Percentiles rank a stretch among this genome's conserved stretches.
phyloP scores from a whole-genome alignment of 2,797 vertebrate genomes.

The Sebastes variabilis region DNA sequence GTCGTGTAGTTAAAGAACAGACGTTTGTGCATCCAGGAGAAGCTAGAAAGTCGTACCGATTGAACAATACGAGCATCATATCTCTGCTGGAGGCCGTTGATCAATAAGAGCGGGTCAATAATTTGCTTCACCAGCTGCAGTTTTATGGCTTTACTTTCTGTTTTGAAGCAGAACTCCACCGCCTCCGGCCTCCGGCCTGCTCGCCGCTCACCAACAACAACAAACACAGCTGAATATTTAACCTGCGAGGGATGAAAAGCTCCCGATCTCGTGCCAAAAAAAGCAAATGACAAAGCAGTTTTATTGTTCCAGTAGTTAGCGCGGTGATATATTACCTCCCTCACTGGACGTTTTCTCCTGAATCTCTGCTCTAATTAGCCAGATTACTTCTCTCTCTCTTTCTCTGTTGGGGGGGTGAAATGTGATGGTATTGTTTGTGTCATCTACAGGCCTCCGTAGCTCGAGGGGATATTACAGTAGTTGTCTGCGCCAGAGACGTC shows the following conservation, averaged over 20 bases:
- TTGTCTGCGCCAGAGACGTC: constrained; percentile 18
- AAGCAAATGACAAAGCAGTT: constrained; percentile 67
- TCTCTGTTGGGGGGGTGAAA: constrained; percentile 13
- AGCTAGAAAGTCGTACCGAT: background rate
- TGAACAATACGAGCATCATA: background rate
- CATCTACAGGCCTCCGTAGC: constrained; percentile 50
- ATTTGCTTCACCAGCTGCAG: constrained; percentile 38
- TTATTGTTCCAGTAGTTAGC: constrained; percentile 63
- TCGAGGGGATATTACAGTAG: background rate
- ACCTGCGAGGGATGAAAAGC: constrained; percentile 40
- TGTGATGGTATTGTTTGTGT: constrained; percentile 63
- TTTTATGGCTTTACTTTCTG: constrained; percentile 30
- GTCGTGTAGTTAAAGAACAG: background rate
- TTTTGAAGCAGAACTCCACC: constrained; percentile 9
- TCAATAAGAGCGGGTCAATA: constrained; percentile 40
- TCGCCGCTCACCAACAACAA: constrained; percentile 18
- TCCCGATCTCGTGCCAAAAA: constrained; percentile 50
- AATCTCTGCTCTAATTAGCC: constrained; percentile 68
- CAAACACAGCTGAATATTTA: constrained; percentile 58
- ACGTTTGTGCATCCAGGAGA: background rate
- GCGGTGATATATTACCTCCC: constrained; percentile 63
- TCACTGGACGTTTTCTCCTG: background rate
- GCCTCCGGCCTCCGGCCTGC: background rate
- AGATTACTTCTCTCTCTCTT: constrained; percentile 56
- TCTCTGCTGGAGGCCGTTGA: constrained; percentile 7